phyloP scores from a whole-genome alignment of 1,140 invertebrate species.

The Drosophila dunni region DNA sequence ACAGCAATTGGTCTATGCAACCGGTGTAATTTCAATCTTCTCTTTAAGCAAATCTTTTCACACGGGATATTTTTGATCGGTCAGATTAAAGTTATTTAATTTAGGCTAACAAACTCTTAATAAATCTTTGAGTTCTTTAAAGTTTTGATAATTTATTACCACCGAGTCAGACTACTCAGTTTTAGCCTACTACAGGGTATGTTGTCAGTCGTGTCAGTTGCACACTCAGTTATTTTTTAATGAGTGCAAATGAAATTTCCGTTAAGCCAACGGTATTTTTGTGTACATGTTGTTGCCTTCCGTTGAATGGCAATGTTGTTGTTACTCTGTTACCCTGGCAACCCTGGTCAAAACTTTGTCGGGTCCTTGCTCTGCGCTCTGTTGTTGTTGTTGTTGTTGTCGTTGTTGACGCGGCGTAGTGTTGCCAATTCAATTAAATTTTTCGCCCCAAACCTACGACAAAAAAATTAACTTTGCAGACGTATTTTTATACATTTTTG shows the following conservation, averaged over 20 bases:
- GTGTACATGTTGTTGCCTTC: slow-evolving; percentile 24
- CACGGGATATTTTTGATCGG: too few species aligned
- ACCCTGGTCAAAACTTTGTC: slow-evolving; percentile 43
- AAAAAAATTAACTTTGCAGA: slow-evolving; percentile 69
- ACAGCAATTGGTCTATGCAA: too few species aligned
- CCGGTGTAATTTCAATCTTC: too few species aligned
- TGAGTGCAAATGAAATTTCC: slow-evolving; percentile 74
- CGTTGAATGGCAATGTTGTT: background rate
- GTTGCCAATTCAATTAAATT: slow-evolving; percentile 71
- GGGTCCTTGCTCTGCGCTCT: slow-evolving; percentile 17
- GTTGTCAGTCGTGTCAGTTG: background rate
- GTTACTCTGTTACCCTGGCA: slow-evolving; percentile 47
- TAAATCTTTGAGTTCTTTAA: too few species aligned
- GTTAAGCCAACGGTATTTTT: slow-evolving; percentile 47
- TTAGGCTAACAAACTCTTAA: too few species aligned
- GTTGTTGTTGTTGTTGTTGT: slow-evolving; percentile 3
- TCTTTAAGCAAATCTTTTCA: too few species aligned
- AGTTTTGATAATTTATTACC: too few species aligned
- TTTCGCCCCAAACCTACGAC: slow-evolving; percentile 34
- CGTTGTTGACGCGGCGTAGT: slow-evolving; percentile 25
- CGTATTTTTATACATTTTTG: slow-evolving; percentile 52
- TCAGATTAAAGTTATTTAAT: too few species aligned
- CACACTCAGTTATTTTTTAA: slow-evolving; percentile 52
- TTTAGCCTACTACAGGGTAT: slow-evolving; percentile 4
- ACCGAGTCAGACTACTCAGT: too few species aligned